phyloP scores from a whole-genome alignment of 2,888 invertebrate genomes.

The Acleris laterana region DNA sequence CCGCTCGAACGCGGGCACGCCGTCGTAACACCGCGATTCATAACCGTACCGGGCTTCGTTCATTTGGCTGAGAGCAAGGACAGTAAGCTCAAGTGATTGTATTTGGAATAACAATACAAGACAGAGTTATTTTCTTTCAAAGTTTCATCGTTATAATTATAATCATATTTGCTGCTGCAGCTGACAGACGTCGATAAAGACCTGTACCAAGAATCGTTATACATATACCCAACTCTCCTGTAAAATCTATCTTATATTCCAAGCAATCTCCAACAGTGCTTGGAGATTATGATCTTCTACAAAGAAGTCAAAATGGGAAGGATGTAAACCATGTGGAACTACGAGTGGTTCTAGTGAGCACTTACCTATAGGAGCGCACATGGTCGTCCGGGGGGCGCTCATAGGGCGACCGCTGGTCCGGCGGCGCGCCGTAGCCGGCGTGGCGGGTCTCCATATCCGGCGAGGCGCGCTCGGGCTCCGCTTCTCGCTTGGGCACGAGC shows the following conservation, averaged over 20 bases:
- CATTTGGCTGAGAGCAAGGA: constrained; percentile 76
- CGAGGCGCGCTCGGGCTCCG: constrained; percentile 88
- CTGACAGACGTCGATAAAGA: no score
- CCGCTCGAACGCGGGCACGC: constrained; percentile 80
- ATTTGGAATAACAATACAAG: background rate
- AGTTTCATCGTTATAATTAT: no score
- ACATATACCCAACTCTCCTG: no score
- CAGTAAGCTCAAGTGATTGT: constrained; percentile 16
- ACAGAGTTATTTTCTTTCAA: no score
- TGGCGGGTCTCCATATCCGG: constrained; percentile 89
- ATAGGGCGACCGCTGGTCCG: constrained; percentile 87
- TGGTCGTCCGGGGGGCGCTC: constrained; percentile 87
- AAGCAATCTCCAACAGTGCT: no score
- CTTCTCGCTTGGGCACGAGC: constrained; percentile 88
- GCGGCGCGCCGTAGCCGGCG: constrained; percentile 87
- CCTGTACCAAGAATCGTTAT: no score
- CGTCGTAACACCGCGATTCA: constrained; percentile 81
- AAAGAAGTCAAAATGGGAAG: no score
- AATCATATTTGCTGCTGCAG: no score
- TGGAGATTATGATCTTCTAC: no score
- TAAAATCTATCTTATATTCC: no score
- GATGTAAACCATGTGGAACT: no score
- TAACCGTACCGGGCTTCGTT: constrained; percentile 84
- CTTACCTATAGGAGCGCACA: constrained; percentile 83
- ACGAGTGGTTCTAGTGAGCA: background rate